A percentile compares a stretch with the other conserved stretches of the same genome.
phyloP scores from a whole-genome alignment of 2,113 vertebrate species.

The Corythornis vintsioides region DNA sequence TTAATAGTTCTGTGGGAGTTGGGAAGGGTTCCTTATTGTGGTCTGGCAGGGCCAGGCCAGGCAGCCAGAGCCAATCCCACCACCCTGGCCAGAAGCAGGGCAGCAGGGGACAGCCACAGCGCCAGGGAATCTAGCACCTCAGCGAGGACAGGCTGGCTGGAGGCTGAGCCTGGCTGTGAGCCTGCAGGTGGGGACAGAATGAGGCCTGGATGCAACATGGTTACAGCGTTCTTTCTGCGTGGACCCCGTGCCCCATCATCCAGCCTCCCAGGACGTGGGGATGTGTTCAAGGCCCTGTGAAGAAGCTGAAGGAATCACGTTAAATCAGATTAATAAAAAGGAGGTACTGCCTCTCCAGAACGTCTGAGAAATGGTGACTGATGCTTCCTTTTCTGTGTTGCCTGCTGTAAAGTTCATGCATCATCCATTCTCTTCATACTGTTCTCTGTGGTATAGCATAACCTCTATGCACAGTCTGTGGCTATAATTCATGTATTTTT shows the following conservation, averaged over 20 bases:
- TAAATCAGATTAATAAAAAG: background rate
- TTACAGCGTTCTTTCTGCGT: accelerated
- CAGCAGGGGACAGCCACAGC: background rate
- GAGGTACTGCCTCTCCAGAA: background rate
- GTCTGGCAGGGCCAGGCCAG: background rate
- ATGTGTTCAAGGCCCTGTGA: background rate
- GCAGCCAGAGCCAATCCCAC: background rate
- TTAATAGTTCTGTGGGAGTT: background rate
- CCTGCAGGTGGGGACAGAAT: background rate
- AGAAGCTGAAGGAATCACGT: background rate
- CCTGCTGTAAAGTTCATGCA: background rate
- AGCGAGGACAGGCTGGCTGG: too few relatives aligned
- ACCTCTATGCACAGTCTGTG: background rate
- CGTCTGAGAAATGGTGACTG: background rate
- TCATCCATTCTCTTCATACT: background rate
- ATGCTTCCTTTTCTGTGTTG: background rate
- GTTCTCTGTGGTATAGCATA: background rate
- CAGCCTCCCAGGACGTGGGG: background rate
- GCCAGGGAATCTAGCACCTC: background rate
- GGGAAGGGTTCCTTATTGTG: background rate
- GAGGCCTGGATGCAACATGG: background rate
- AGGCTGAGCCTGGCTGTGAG: background rate
- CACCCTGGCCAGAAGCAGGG: background rate
- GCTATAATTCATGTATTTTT: background rate
- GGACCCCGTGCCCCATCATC: accelerated